Percentiles rank a stretch among this genome's conserved stretches.
Evolutionary conservation across 2,888 invertebrate species (phyloP).

Genomic region (Meghimatium bilineatum): DNA sequence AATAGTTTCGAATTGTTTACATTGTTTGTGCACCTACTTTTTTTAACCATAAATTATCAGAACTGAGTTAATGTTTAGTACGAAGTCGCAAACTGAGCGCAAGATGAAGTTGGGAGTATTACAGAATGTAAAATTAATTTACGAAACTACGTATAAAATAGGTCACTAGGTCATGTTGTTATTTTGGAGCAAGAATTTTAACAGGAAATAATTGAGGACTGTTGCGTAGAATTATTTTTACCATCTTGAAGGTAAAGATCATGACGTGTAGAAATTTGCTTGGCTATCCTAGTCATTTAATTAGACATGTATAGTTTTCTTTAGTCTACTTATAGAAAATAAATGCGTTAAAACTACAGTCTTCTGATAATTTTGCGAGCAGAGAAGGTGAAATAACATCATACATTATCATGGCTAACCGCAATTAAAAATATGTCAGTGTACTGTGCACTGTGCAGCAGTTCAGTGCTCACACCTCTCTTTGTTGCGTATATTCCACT

Average conservation of each 20-base stretch:
- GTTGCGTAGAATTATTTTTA: slow-evolving; percentile 36
- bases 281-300: not conserved
- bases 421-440: no score
- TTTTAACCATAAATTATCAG: no score
- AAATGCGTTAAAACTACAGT: no score
- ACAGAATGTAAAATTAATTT: not conserved
- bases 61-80: no score
- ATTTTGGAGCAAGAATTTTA: slow-evolving; percentile 29
- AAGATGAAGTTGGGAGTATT: not conserved
- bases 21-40: not conserved
- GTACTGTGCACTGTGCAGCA: no score
- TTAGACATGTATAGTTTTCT: not conserved
- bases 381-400: no score
- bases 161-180: slow-evolving; percentile 44
- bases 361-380: no score
- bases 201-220: slow-evolving; percentile 14
- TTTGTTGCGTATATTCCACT: no score
- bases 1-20: not conserved
- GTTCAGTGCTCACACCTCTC: no score
- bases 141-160: not conserved
- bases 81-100: no score
- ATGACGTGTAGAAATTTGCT: slow-evolving; percentile 34
- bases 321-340: no score
- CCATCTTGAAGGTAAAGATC: not conserved
- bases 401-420: no score